These are phyloP conservation scores for Agrilus planipennis DNA, from an alignment of 1,140 invertebrate genomes.

Conservation along the genomic window DNA sequence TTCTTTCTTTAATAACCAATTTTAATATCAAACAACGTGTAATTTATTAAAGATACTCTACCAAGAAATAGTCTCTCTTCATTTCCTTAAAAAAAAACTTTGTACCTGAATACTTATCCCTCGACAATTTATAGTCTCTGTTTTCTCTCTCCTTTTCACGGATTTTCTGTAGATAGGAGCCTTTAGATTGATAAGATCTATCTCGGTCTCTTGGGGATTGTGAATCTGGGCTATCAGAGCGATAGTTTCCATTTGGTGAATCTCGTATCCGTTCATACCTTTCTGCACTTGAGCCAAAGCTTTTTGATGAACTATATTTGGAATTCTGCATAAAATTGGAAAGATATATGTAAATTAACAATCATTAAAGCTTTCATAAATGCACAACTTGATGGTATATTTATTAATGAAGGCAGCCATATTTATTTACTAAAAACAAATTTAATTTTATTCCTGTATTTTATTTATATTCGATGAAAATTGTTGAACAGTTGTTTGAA, in stretches of 20 bases:
- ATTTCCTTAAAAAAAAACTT: slow-evolving; percentile 7
- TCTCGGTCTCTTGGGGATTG: slow-evolving; percentile 56
- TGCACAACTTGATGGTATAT: too few species aligned
- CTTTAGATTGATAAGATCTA: slow-evolving; percentile 62
- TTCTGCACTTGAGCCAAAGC: slow-evolving; percentile 45
- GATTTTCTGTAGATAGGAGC: slow-evolving; percentile 65
- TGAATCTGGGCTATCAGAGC: slow-evolving; percentile 58
- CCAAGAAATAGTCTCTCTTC: too few species aligned
- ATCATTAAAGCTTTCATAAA: too few species aligned
- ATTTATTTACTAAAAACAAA: too few species aligned
- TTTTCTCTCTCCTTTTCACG: slow-evolving; percentile 82
- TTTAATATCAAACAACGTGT: too few species aligned
- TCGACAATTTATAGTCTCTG: slow-evolving; percentile 76
- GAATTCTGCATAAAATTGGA: slow-evolving; percentile 50
- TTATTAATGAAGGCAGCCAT: slow-evolving; percentile 24
- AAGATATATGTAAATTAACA: too few species aligned
- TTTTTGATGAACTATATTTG: slow-evolving; percentile 62
- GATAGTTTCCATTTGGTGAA: slow-evolving; percentile 64
- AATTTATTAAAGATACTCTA: too few species aligned
- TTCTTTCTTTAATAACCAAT: too few species aligned
- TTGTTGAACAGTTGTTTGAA: too few species aligned
- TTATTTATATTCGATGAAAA: too few species aligned
- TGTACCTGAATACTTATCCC: slow-evolving; percentile 72
- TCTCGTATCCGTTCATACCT: slow-evolving; percentile 51
- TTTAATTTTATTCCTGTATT: too few species aligned